Conservation (phyloP, 1,140 invertebrate species). For the Drosophila bifasciata region DNA sequence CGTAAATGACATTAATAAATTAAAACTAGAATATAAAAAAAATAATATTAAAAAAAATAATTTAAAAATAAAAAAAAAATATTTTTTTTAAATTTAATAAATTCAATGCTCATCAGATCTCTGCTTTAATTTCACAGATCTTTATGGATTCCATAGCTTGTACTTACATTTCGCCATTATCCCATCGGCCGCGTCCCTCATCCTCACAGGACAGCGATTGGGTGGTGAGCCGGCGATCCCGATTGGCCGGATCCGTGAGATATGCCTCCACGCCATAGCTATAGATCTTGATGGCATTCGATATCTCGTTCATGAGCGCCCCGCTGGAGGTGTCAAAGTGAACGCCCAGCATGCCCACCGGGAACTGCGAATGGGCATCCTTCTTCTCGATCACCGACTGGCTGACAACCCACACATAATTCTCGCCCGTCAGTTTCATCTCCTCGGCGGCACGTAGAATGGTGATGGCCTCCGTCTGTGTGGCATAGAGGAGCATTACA, state of each 20-base stretch:
- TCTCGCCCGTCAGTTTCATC: conserved; percentile 95
- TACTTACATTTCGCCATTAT: conserved; percentile 83
- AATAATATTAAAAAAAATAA: too few species aligned
- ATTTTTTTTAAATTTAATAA: too few species aligned
- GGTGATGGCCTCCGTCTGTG: conserved; percentile 92
- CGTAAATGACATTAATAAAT: too few species aligned
- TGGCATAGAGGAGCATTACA: conserved; percentile 96
- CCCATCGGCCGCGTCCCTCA: conserved; percentile 82
- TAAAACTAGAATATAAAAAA: too few species aligned
- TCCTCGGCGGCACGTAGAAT: conserved; percentile 93
- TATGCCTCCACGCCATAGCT: conserved; percentile 95
- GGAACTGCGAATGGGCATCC: conserved; percentile 92
- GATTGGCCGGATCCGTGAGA: conserved; percentile 89
- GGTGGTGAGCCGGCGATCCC: conserved; percentile 90
- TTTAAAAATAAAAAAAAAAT: too few species aligned
- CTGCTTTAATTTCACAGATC: too few species aligned
- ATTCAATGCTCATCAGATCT: too few species aligned
- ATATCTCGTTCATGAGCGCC: conserved; percentile 92
- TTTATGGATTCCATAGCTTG: too few species aligned
- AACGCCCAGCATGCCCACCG: conserved; percentile 96
- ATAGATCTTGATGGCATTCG: conserved; percentile 95
- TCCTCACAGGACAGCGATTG: conserved; percentile 88
- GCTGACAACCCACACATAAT: conserved; percentile 99
- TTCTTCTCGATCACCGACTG: conserved; percentile 94
- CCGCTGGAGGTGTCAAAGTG: conserved; percentile 95